These are phyloP conservation scores for Gymnothorax reevesii DNA, from an alignment of 2,797 vertebrate genomes.

Conservation along the genomic window DNA sequence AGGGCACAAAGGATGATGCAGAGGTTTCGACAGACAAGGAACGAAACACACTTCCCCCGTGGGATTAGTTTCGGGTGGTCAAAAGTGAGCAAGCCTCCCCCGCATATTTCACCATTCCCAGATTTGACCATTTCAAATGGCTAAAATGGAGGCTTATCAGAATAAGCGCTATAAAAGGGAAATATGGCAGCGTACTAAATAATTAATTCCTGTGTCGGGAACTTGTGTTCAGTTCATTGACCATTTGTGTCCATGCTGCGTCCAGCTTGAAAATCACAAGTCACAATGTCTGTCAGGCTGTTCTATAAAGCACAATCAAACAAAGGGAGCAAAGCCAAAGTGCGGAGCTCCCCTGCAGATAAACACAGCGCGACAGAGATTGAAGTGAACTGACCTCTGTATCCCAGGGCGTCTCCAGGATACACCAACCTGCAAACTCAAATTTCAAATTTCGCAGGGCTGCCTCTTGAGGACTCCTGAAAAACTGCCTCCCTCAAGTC, in stretches of 20 bases:
- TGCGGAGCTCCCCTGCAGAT: neutral
- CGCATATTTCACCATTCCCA: neutral
- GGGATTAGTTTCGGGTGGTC: neutral
- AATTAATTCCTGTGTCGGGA: neutral
- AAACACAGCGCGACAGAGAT: neutral
- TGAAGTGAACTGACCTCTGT: neutral
- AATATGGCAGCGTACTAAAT: neutral
- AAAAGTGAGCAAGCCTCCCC: neutral
- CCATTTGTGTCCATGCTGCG: neutral
- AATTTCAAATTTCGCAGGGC: neutral
- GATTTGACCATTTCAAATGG: neutral
- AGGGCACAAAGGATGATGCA: neutral
- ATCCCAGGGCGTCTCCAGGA: neutral
- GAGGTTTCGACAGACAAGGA: neutral
- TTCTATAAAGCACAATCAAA: neutral
- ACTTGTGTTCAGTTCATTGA: neutral
- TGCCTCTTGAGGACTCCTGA: neutral
- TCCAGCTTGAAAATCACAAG: neutral
- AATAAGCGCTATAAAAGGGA: neutral
- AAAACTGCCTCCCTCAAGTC: neutral
- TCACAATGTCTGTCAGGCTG: neutral
- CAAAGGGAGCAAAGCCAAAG: neutral
- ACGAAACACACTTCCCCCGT: neutral
- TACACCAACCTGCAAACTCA: neutral
- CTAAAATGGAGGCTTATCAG: neutral